Evolutionary conservation across 2,888 invertebrate species (phyloP).

Genomic region (Agrochola litura): DNA sequence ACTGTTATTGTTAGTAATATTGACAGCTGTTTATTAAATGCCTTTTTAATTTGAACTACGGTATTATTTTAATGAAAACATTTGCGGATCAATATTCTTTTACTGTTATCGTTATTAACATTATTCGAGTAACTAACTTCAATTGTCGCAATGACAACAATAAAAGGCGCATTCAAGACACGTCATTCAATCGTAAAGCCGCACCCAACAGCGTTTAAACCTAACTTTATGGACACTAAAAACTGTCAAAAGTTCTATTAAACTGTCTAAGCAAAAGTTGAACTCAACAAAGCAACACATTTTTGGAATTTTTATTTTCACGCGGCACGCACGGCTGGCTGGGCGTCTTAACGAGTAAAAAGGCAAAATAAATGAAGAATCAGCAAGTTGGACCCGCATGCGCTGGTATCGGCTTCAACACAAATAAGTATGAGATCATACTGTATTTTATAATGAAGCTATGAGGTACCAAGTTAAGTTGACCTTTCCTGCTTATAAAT

Average conservation of each 20-base stretch:
- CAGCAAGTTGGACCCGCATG: conserved; percentile 54
- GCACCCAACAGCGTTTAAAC: conserved; percentile 8
- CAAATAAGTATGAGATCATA: conserved; percentile 74
- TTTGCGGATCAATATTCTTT: not conserved
- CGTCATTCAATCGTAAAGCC: conserved; percentile 42
- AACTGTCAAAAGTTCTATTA: conserved; percentile 10
- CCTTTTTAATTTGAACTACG: not conserved
- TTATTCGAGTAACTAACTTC: not conserved
- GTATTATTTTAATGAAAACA: not conserved
- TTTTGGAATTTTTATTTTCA: conserved; percentile 29
- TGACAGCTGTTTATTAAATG: not conserved
- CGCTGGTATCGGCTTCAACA: conserved; percentile 55
- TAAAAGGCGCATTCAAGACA: conserved; percentile 12
- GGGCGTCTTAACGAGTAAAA: conserved; percentile 29
- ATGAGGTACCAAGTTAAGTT: conserved; percentile 50
- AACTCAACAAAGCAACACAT: conserved; percentile 3
- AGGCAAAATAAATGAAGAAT: conserved; percentile 39
- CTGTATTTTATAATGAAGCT: conserved; percentile 45
- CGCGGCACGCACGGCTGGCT: conserved; percentile 18
- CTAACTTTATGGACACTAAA: conserved; percentile 23
- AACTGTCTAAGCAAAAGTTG: conserved; percentile 17
- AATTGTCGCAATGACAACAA: not conserved
- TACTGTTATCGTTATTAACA: not conserved
- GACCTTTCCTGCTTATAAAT: conserved; percentile 56
- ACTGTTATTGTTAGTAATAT: not conserved